Evolutionary conservation across 2,797 vertebrate species (phyloP).

Genomic region (Phoeniculus purpureus): DNA sequence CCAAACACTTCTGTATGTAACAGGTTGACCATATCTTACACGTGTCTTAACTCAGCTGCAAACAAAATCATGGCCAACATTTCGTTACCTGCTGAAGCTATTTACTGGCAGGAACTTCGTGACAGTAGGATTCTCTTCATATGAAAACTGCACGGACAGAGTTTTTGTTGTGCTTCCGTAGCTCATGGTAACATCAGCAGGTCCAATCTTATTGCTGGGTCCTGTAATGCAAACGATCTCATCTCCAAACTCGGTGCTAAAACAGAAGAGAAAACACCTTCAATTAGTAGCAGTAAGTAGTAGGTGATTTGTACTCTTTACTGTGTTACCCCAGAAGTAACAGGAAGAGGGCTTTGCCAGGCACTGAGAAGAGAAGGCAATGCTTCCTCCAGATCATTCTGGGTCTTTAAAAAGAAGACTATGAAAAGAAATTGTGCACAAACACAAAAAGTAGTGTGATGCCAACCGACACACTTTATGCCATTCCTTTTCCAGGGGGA

Average conservation of each 20-base stretch:
- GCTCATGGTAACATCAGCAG: conserved; percentile 50
- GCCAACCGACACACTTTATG: neutral
- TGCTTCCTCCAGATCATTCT: neutral
- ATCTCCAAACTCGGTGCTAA: conserved; percentile 75
- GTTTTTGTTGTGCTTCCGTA: conserved; percentile 57
- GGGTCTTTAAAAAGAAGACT: neutral
- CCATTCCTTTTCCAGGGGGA: neutral
- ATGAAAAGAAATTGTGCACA: neutral
- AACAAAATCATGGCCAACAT: neutral
- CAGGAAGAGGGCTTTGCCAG: neutral
- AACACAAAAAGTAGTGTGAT: neutral
- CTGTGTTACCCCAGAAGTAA: neutral
- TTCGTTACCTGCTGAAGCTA: conserved; percentile 81
- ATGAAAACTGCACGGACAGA: conserved; percentile 52
- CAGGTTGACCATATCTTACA: neutral
- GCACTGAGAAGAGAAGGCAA: neutral
- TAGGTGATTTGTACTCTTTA: neutral
- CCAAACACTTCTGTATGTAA: neutral
- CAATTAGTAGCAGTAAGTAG: neutral
- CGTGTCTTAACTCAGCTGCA: neutral
- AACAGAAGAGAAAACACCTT: conserved; percentile 1
- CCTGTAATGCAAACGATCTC: conserved; percentile 80
- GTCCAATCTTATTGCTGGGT: conserved; percentile 41
- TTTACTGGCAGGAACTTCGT: conserved; percentile 74
- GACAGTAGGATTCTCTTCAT: conserved; percentile 78